These are phyloP conservation scores for Molanna angustata DNA, from an alignment of 2,888 invertebrate genomes.

Conservation along the genomic window DNA sequence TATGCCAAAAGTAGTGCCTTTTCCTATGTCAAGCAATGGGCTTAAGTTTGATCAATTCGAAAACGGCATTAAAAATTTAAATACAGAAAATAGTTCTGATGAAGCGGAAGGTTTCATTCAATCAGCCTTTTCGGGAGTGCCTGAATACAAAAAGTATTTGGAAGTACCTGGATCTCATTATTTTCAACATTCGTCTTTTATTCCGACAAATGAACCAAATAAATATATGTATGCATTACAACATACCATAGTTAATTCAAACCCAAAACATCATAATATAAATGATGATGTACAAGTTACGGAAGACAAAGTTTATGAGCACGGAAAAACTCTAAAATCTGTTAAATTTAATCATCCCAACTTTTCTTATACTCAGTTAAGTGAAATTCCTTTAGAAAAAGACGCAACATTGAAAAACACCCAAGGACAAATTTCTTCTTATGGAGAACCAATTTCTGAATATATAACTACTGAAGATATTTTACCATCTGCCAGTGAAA, in stretches of 20 bases:
- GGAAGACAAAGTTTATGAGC: background rate
- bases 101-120: slow-evolving; percentile 7
- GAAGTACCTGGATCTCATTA: slow-evolving; percentile 6
- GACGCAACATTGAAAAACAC: slow-evolving; percentile 10
- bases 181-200: slow-evolving; percentile 7
- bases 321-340: slow-evolving; percentile 14
- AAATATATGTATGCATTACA: slow-evolving; percentile 18
- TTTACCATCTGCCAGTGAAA: slow-evolving; percentile 21
- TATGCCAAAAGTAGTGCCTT: slow-evolving; percentile 3
- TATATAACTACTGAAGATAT: slow-evolving; percentile 19
- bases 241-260: slow-evolving; percentile 8
- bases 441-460: slow-evolving; percentile 18
- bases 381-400: slow-evolving; percentile 20
- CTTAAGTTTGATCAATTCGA: slow-evolving; percentile 11
- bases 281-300: slow-evolving; percentile 9
- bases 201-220: slow-evolving; percentile 13
- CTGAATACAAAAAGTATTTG: background rate
- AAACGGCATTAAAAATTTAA: slow-evolving; percentile 7
- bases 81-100: background rate
- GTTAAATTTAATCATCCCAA: slow-evolving; percentile 21
- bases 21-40: slow-evolving; percentile 6
- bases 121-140: background rate
- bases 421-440: slow-evolving; percentile 20
- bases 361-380: slow-evolving; percentile 27
- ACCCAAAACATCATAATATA: background rate